Evolutionary conservation across 2,797 vertebrate genomes (phyloP).

Genomic region (Acipenser transmontanus): DNA sequence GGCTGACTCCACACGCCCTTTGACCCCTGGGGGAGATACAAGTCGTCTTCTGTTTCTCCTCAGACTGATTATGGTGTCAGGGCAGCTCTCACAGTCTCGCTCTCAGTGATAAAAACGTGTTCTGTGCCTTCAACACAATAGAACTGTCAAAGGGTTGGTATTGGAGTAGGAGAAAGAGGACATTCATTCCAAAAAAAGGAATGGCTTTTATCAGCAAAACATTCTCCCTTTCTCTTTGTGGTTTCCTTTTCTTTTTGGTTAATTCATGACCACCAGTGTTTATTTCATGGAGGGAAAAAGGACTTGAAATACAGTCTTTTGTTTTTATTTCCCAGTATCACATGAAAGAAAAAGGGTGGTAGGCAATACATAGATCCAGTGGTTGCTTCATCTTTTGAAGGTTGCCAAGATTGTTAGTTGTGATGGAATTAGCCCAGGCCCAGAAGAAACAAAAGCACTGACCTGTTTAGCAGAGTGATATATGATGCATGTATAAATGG

Average conservation of each 20-base stretch:
- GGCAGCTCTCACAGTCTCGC: slow-evolving; percentile 36
- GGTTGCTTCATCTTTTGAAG: slow-evolving; percentile 2
- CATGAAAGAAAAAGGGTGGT: not conserved
- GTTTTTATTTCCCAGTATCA: not conserved
- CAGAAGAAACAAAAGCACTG: slow-evolving; percentile 38
- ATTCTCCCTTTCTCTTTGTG: slow-evolving; percentile 30
- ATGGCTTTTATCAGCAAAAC: slow-evolving; percentile 23
- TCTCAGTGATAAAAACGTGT: slow-evolving; percentile 40
- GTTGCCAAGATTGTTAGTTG: slow-evolving; percentile 16
- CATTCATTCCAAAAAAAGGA: slow-evolving; percentile 38
- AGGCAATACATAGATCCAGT: not conserved
- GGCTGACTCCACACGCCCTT: slow-evolving; percentile 64
- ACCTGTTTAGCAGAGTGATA: slow-evolving; percentile 49
- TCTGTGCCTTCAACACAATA: slow-evolving; percentile 48
- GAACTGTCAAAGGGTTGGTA: slow-evolving; percentile 30
- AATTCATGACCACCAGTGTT: not conserved
- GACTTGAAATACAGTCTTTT: not conserved
- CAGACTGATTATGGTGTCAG: slow-evolving; percentile 67
- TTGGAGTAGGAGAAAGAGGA: slow-evolving; percentile 52
- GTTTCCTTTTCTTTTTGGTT: slow-evolving; percentile 15
- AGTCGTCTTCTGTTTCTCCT: slow-evolving; percentile 75
- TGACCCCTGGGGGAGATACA: slow-evolving; percentile 63
- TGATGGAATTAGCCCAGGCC: slow-evolving; percentile 49
- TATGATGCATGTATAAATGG: slow-evolving; percentile 49
- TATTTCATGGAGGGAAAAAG: not conserved